phyloP scores from a whole-genome alignment of 2,113 vertebrate species.

The Nettapus auritus region DNA sequence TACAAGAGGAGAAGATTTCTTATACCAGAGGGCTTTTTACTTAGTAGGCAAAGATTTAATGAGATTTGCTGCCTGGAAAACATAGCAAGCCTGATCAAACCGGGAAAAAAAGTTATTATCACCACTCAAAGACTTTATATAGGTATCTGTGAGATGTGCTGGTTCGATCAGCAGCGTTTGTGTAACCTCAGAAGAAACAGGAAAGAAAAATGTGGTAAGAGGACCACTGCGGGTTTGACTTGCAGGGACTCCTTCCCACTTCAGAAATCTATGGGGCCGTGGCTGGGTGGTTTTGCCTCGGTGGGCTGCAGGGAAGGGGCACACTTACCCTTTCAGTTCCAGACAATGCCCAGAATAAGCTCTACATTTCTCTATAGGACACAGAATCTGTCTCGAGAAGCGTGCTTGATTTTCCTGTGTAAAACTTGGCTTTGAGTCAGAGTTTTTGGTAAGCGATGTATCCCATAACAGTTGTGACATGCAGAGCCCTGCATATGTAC shows the following conservation, averaged over 20 bases:
- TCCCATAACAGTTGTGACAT: accelerated
- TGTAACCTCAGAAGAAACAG: neutral
- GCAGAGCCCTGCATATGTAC: neutral
- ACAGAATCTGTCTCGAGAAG: neutral
- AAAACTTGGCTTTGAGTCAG: accelerated
- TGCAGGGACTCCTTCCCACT: neutral
- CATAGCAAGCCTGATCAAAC: neutral
- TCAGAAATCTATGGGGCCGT: accelerated
- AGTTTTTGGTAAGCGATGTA: neutral
- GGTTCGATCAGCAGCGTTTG: neutral
- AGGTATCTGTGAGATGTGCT: neutral
- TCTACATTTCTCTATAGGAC: neutral
- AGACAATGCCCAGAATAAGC: neutral
- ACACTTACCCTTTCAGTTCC: neutral
- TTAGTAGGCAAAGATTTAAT: neutral
- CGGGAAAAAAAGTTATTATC: neutral
- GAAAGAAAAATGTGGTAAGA: neutral
- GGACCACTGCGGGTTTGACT: neutral
- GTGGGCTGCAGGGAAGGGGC: neutral
- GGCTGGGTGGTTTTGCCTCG: neutral
- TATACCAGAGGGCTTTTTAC: neutral
- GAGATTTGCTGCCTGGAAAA: conserved; percentile 7
- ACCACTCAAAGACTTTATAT: neutral
- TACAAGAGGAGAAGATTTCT: conserved; percentile 13
- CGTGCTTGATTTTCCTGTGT: accelerated